Evolutionary conservation across 1,140 invertebrate species (phyloP).

Genomic region (Euschistus heros): DNA sequence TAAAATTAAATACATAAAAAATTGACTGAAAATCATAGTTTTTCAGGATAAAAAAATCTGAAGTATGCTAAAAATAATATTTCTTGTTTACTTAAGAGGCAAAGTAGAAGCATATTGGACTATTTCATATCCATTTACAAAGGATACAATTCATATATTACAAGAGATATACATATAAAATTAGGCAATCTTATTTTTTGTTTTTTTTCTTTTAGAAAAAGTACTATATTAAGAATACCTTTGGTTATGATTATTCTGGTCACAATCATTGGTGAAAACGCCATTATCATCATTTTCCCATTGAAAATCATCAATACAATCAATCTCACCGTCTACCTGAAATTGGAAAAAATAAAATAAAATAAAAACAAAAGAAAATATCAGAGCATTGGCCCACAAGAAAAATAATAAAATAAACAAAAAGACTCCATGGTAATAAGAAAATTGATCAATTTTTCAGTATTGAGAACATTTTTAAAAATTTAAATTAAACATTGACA

Average conservation of each 20-base stretch:
- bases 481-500: not conserved
- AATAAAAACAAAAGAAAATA: not conserved
- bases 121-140: too few relatives aligned
- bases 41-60: too few relatives aligned
- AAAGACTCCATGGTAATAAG: not conserved
- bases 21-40: too few relatives aligned
- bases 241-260: not conserved
- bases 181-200: slow-evolving; percentile 30
- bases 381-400: not conserved
- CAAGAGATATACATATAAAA: too few relatives aligned
- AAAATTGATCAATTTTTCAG: too few relatives aligned
- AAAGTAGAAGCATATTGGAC: too few relatives aligned
- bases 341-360: not conserved
- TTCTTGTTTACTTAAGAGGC: too few relatives aligned
- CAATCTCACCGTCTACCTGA: slow-evolving; percentile 16
- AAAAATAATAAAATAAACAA: not conserved
- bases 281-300: slow-evolving; percentile 17
- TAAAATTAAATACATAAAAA: too few relatives aligned
- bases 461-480: not conserved
- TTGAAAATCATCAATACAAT: slow-evolving; percentile 13
- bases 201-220: not conserved
- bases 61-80: too few relatives aligned
- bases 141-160: too few relatives aligned
- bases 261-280: slow-evolving; percentile 10
- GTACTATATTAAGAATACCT: slow-evolving; percentile 6